Conservation (phyloP, 2,797 vertebrate genomes). For the Leptodactylus fallax region DNA sequence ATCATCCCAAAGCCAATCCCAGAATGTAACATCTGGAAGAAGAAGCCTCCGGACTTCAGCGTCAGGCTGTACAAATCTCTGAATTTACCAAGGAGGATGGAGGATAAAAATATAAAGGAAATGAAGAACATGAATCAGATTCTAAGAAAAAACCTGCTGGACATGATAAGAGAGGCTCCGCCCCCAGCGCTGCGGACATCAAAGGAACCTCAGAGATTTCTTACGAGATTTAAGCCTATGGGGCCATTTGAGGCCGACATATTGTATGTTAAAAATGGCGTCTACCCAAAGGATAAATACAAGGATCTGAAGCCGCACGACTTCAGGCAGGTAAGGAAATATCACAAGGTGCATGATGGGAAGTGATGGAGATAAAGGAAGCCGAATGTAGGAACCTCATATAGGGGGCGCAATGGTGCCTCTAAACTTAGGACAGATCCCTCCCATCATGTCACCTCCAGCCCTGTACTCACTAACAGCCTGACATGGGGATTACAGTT, state of each 20-base stretch:
- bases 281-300: constrained; percentile 67
- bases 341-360: no score
- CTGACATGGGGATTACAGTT: no score
- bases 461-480: no score
- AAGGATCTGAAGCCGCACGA: constrained; percentile 74
- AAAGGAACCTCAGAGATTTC: constrained; percentile 66
- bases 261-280: constrained; percentile 74
- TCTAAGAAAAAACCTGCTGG: constrained; percentile 45
- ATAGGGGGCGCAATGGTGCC: no score
- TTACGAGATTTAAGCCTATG: constrained; percentile 67
- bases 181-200: constrained; percentile 56
- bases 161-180: constrained; percentile 53
- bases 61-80: constrained; percentile 68
- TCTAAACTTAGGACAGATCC: no score
- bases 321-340: constrained; percentile 74
- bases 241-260: constrained; percentile 70
- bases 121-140: constrained; percentile 4
- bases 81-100: constrained; percentile 64
- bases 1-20: constrained; percentile 3
- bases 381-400: no score
- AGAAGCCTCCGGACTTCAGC: constrained; percentile 76
- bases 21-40: constrained; percentile 64
- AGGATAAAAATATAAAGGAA: constrained; percentile 54
- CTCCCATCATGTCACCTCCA: no score
- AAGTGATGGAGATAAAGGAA: no score